Evolutionary conservation across 2,888 invertebrate genomes (phyloP).

Genomic region (Brenthis daphne): DNA sequence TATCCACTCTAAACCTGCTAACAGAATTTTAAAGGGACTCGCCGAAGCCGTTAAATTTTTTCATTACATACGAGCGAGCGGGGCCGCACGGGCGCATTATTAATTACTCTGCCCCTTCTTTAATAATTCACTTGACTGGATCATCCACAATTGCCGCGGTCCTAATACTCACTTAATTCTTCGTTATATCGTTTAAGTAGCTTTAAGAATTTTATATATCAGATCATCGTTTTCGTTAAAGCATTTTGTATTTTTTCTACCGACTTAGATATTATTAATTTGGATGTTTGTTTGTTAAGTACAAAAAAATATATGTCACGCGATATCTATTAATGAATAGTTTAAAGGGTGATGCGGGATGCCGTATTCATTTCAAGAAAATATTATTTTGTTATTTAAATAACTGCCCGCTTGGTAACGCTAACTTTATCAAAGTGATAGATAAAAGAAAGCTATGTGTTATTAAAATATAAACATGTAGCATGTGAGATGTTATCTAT

Average conservation of each 20-base stretch:
- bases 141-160: constrained; percentile 61
- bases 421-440: too few species aligned
- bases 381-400: neutral
- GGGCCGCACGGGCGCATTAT: constrained; percentile 64
- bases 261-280: too few species aligned
- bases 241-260: neutral
- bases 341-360: neutral
- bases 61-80: constrained; percentile 67
- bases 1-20: constrained; percentile 24
- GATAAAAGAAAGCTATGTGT: too few species aligned
- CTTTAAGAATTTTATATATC: constrained; percentile 17
- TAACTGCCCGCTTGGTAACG: too few species aligned
- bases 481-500: too few species aligned
- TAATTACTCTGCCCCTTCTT: constrained; percentile 74
- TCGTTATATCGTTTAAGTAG: constrained; percentile 45
- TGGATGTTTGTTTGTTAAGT: too few species aligned
- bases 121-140: constrained; percentile 75
- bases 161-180: constrained; percentile 72
- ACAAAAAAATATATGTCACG: neutral
- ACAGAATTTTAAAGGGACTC: constrained; percentile 43
- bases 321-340: neutral
- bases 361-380: neutral
- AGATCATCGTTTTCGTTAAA: constrained; percentile 1
- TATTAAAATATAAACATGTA: too few species aligned
- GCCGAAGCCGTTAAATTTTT: constrained; percentile 75